Evolutionary conservation across 2,797 vertebrate species (phyloP).

Genomic region (Onychomys torridus): DNA sequence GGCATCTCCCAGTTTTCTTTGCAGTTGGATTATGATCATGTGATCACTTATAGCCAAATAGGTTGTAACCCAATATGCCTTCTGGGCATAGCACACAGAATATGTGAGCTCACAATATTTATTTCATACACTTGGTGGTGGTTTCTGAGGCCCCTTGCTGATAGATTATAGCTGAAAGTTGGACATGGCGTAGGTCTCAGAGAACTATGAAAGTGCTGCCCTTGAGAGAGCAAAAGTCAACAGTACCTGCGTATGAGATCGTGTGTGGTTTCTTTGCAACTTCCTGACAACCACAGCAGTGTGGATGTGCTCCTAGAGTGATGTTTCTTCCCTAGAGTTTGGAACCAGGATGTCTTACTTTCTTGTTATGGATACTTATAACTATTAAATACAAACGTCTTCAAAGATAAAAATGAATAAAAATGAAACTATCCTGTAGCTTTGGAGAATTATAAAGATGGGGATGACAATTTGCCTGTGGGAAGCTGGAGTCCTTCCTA

Average conservation of each 20-base stretch:
- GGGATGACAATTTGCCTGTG: neutral
- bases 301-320: too few relatives aligned
- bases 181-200: neutral
- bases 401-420: neutral
- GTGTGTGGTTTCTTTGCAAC: neutral
- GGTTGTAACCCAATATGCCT: neutral
- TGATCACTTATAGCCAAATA: neutral
- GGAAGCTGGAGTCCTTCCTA: neutral
- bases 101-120: neutral
- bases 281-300: neutral
- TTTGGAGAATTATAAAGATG: neutral
- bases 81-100: neutral
- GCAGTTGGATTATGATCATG: neutral
- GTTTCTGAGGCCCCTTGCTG: neutral
- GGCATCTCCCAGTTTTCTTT: neutral
- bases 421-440: neutral
- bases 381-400: neutral
- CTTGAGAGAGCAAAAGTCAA: neutral
- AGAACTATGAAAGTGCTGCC: too few relatives aligned
- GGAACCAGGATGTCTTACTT: neutral
- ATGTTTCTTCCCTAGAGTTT: neutral
- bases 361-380: neutral
- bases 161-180: neutral
- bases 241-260: neutral
- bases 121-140: neutral